Percentiles rank a stretch among this genome's conserved stretches.
Evolutionary conservation across 2,113 vertebrate genomes (phyloP).

Genomic region (Neotoma lepida): DNA sequence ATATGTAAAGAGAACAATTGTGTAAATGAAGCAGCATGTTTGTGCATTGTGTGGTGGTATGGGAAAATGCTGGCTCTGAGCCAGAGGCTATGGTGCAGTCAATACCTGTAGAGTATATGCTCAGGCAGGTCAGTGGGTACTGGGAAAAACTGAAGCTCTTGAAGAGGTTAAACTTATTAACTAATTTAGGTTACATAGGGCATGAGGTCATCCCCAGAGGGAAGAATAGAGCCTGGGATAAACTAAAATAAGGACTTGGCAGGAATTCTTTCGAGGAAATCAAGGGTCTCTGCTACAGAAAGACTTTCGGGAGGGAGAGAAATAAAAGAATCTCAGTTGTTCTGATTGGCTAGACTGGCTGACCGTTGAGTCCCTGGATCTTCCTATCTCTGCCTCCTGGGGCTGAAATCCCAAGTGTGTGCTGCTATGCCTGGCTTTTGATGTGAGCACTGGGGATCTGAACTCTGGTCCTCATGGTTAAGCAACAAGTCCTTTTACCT

Average conservation of each 20-base stretch:
- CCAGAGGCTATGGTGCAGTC: background rate
- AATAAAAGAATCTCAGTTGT: background rate
- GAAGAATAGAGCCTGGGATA: background rate
- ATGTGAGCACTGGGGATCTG: background rate
- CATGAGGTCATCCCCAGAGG: background rate
- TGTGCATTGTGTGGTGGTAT: accelerated
- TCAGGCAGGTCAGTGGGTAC: background rate
- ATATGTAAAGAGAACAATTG: background rate
- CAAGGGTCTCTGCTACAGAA: background rate
- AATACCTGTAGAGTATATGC: background rate
- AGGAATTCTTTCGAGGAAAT: background rate
- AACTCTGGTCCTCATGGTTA: background rate
- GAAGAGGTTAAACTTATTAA: background rate
- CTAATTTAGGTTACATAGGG: background rate
- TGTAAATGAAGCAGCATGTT: background rate
- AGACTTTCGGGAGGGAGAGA: background rate
- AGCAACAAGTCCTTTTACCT: background rate
- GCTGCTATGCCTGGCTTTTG: background rate
- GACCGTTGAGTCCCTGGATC: background rate
- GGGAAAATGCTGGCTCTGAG: background rate
- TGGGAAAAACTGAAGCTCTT: background rate
- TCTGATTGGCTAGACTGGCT: background rate
- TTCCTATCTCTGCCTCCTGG: background rate
- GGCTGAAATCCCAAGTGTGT: background rate
- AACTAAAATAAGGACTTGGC: background rate